A percentile compares a stretch with the other conserved stretches of the same genome.
These are phyloP conservation scores for Perca fluviatilis DNA, from an alignment of 2,113 vertebrate genomes.

Conservation along the genomic window DNA sequence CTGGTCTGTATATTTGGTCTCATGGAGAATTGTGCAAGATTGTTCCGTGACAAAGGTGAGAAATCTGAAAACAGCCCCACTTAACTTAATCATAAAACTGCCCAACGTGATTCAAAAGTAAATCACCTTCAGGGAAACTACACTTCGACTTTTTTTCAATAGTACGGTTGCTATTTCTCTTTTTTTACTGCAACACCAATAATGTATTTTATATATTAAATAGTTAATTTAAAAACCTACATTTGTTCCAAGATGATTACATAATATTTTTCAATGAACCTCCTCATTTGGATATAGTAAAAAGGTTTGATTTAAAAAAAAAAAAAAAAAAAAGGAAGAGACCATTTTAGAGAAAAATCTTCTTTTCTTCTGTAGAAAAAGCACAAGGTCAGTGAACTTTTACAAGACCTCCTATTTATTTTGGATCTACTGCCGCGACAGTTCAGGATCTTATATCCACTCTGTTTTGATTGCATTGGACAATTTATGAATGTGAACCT, in stretches of 20 bases:
- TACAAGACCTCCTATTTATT: neutral
- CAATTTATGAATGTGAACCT: neutral
- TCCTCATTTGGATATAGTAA: neutral
- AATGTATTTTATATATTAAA: neutral
- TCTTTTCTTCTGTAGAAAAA: neutral
- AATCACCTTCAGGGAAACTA: neutral
- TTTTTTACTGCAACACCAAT: neutral
- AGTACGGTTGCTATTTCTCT: neutral
- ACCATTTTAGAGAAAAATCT: neutral
- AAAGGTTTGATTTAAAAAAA: neutral
- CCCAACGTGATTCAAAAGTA: neutral
- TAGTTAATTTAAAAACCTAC: neutral
- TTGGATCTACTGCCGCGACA: neutral
- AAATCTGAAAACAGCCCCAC: neutral
- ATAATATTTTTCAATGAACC: neutral
- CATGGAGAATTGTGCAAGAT: constrained; percentile 7
- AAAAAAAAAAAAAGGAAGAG: no score
- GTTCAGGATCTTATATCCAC: no score
- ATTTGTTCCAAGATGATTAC: neutral
- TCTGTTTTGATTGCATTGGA: neutral
- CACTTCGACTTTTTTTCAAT: neutral
- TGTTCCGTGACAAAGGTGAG: neutral
- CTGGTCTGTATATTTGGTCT: constrained; percentile 52
- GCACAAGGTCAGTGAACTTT: neutral
- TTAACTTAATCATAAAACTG: neutral